Evolutionary conservation across 2,888 invertebrate genomes (phyloP).

Genomic region (Bugula neritina): DNA sequence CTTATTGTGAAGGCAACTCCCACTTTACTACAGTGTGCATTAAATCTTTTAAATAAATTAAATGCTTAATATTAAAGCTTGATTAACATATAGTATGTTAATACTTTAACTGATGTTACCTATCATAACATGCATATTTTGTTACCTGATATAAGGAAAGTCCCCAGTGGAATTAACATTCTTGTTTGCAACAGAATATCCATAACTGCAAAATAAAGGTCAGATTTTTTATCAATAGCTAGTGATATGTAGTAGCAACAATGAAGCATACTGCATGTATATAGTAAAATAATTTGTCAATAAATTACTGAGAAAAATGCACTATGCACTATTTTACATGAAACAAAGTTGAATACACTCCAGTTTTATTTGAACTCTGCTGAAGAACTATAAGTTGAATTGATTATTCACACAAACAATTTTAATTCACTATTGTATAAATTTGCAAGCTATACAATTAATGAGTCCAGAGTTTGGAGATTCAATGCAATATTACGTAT

Average conservation of each 20-base stretch:
- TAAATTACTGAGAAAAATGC: too few species aligned
- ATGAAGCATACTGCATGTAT: not conserved
- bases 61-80: not conserved
- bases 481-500: too few species aligned
- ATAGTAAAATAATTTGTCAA: too few species aligned
- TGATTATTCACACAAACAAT: too few species aligned
- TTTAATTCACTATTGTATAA: too few species aligned
- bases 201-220: not conserved
- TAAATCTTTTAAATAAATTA: not conserved
- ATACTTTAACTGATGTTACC: not conserved
- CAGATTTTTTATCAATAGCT: not conserved
- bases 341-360: too few species aligned
- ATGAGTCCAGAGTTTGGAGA: too few species aligned
- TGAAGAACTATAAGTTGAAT: too few species aligned
- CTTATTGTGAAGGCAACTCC: too few species aligned
- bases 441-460: too few species aligned
- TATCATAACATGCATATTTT: not conserved
- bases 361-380: too few species aligned
- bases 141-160: slow-evolving; percentile 20
- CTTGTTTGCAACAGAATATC: not conserved
- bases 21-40: not conserved
- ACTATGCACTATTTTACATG: too few species aligned
- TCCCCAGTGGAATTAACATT: not conserved
- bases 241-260: not conserved
- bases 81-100: not conserved